Conservation (phyloP, 2,888 invertebrate species). For the Tromatobia lineatoria region DNA sequence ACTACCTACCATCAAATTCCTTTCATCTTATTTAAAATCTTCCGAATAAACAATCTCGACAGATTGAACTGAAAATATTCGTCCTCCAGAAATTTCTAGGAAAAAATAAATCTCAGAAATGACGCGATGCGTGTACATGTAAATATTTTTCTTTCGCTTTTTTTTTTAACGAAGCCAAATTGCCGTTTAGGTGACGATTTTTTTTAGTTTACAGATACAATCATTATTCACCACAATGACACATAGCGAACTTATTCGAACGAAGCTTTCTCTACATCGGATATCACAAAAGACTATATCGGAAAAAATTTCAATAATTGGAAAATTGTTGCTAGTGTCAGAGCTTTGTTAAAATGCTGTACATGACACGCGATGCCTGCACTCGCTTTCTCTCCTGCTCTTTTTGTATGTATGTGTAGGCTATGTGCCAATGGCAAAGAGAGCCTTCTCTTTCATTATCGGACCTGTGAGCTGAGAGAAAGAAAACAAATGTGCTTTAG, state of each 20-base stretch:
- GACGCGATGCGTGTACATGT: not conserved
- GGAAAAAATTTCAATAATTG: slow-evolving; percentile 67
- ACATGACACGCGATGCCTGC: not conserved
- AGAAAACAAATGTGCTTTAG: slow-evolving; percentile 46
- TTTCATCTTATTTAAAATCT: slow-evolving; percentile 41
- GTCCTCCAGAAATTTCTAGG: slow-evolving; percentile 11
- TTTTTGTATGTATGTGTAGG: slow-evolving; percentile 29
- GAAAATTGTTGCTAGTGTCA: slow-evolving; percentile 62
- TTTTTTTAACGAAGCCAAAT: not conserved
- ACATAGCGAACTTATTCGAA: slow-evolving; percentile 7
- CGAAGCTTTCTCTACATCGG: slow-evolving; percentile 4
- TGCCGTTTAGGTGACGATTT: not conserved
- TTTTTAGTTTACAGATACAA: slow-evolving; percentile 6
- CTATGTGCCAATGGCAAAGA: slow-evolving; percentile 45
- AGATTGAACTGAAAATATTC: not conserved
- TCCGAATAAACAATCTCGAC: slow-evolving; percentile 34
- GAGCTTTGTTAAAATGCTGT: slow-evolving; percentile 19
- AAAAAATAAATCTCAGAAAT: slow-evolving; percentile 9
- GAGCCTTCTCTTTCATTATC: slow-evolving; percentile 63
- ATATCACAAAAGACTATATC: slow-evolving; percentile 33
- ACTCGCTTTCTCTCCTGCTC: not conserved
- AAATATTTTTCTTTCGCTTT: slow-evolving; percentile 11
- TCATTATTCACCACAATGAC: slow-evolving; percentile 27
- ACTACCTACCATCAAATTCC: slow-evolving; percentile 13
- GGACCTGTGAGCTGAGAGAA: slow-evolving; percentile 43